Base-by-base conservation (phyloP, 1,140 invertebrate species). In the Camponotus pennsylvanicus region DNA sequence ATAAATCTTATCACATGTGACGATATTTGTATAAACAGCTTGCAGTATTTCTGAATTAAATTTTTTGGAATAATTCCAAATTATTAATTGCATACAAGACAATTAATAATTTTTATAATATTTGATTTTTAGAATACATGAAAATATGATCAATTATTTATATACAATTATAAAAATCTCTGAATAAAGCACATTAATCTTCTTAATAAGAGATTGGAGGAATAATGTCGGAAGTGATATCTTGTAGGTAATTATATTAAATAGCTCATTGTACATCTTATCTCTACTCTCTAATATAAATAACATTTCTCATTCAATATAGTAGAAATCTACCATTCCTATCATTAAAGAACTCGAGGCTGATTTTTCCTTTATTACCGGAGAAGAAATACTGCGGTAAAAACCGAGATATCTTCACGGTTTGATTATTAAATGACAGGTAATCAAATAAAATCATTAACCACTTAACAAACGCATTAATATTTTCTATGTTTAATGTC, bases 371-470 rank as follows among this genome's bases (percentile, higher is more conserved):
- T 9, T 18, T 32, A 27, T 45, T 52, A 27, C 6, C 52, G 13
- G 13, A 18, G 6, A 52, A 52, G 57, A 69, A 70, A 55, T 40
- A 8, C 32, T 13, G 18, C 57, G 27, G 21, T 27, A 37, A 70
- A 70, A 40, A 21, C 3, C 18, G 61, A 32, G 15, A 70, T 40
- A 59, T 70, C 21, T 70, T 70, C 49, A 42, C 21, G 34, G 21
- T 5, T 49, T 21, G 11, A 27, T 21, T 1, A 11, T 27, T 55
- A 70, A 42, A 21, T 8, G 6, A 27, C 18, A 71, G 21, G 15
- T 73, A 59, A 82, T 71, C 27, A n/a, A 61, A 45, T 59, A 73
- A 73, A 42, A 34, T 32, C 67, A 21, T 71, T 61, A 49, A 57
- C 32, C 0, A 15, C 32, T 21, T 59, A 59, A 32, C 49, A 59